These are phyloP conservation scores for Poecilia wingei DNA, from an alignment of 2,797 vertebrate species.

Conservation along the genomic window DNA sequence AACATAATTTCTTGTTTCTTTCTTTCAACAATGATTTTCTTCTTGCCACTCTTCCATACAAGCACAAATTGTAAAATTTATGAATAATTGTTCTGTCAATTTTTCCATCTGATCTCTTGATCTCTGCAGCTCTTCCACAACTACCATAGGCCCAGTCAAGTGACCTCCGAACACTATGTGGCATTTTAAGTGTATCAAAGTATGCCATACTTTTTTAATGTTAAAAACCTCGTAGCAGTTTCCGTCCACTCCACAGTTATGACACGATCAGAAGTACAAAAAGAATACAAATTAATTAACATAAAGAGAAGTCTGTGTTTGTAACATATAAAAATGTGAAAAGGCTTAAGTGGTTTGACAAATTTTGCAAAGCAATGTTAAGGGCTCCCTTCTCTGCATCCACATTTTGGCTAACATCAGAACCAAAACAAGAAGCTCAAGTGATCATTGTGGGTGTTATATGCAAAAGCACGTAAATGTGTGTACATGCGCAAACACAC, in stretches of 20 bases:
- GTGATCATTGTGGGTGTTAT: constrained; percentile 6
- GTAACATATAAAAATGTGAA: not conserved
- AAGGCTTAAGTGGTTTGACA: not conserved
- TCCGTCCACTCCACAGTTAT: not conserved
- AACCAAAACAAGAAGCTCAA: constrained; percentile 23
- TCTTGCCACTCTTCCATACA: not conserved
- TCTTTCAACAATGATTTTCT: not conserved
- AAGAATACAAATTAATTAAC: not conserved
- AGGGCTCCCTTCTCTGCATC: not conserved
- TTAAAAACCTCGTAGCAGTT: not conserved
- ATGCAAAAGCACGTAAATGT: not conserved
- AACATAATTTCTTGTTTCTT: not conserved
- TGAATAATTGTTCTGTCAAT: not conserved
- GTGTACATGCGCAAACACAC: constrained; percentile 5
- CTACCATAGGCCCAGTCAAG: not conserved
- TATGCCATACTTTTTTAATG: not conserved
- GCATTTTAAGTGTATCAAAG: not conserved
- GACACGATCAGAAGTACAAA: not conserved
- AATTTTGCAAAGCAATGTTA: not conserved
- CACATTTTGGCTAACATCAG: constrained; percentile 14
- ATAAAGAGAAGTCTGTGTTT: not conserved
- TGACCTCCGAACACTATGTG: not conserved
- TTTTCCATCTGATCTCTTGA: not conserved
- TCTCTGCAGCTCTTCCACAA: not conserved
- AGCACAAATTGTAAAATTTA: not conserved